Conservation (phyloP, 53 echinoderm and acorn worm genomes). For the Patiria pectinifera region DNA sequence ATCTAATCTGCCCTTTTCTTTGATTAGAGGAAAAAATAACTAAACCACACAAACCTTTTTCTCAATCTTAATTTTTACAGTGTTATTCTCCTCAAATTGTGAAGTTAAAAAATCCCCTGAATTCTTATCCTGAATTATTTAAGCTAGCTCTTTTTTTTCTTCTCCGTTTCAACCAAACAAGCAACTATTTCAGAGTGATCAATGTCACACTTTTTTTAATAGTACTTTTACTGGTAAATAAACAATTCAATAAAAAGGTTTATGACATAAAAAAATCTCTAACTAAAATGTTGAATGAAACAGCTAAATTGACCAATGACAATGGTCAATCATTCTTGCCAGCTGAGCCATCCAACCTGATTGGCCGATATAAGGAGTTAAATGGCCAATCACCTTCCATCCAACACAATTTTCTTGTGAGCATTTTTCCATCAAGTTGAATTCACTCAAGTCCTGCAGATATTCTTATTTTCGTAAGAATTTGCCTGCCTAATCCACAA, state of each 20-base stretch:
- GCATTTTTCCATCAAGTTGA: no score
- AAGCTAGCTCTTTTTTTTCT: not conserved
- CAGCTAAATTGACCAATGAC: not conserved
- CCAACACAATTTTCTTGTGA: no score
- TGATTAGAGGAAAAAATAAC: not conserved
- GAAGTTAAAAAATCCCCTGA: not conserved
- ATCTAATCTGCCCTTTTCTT: conserved; percentile 2
- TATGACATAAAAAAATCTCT: not conserved
- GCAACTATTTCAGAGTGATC: not conserved
- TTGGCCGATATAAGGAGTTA: not conserved
- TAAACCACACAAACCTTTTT: conserved; percentile 20
- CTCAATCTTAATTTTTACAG: conserved; percentile 53
- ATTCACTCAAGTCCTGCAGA: no score
- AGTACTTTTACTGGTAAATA: conserved; percentile 36
- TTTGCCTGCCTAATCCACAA: not conserved
- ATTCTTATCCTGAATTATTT: conserved; percentile 1
- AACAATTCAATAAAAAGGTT: not conserved
- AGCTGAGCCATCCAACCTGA: no score
- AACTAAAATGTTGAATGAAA: not conserved
- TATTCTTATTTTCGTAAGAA: not conserved
- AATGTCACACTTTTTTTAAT: not conserved
- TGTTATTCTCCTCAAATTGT: not conserved
- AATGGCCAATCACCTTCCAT: not conserved
- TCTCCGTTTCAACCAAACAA: not conserved
- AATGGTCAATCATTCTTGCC: no score